phyloP scores from a whole-genome alignment of 2,888 invertebrate genomes.

The Isoperla grammatica region DNA sequence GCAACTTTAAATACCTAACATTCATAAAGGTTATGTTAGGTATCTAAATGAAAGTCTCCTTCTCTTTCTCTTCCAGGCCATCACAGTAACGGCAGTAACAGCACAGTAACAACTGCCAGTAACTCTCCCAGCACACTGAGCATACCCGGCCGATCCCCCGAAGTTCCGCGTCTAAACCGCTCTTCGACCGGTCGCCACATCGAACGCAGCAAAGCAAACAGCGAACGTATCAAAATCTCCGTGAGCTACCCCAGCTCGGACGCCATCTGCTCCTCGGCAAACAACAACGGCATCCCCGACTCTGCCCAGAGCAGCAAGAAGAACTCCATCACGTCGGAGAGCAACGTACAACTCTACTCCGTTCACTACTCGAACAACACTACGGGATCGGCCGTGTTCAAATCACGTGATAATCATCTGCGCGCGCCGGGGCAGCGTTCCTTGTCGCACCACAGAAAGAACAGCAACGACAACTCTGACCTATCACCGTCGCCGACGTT shows the following conservation, averaged over 20 bases:
- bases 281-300: conserved; percentile 29
- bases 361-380: conserved; percentile 23
- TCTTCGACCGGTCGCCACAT: conserved; percentile 50
- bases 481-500: conserved; percentile 37
- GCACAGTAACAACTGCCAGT: conserved; percentile 33
- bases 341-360: conserved; percentile 18
- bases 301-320: conserved; percentile 27
- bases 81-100: conserved; percentile 42
- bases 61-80: conserved; percentile 38
- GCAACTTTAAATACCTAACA: too few species aligned
- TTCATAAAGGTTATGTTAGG: too few species aligned
- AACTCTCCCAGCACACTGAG: conserved; percentile 32
- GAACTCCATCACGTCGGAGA: conserved; percentile 8
- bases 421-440: conserved; percentile 42
- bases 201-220: conserved; percentile 36
- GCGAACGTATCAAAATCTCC: conserved; percentile 79
- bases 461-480: conserved; percentile 46
- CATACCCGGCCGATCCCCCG: conserved; percentile 33
- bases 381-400: conserved; percentile 9
- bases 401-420: conserved; percentile 23
- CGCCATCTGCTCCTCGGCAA: conserved; percentile 28
- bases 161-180: conserved; percentile 30
- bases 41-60: too few species aligned
- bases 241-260: conserved; percentile 62
- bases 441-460: conserved; percentile 43